phyloP scores from a whole-genome alignment of 1,140 invertebrate genomes.

The Drosophila kanapiae region DNA sequence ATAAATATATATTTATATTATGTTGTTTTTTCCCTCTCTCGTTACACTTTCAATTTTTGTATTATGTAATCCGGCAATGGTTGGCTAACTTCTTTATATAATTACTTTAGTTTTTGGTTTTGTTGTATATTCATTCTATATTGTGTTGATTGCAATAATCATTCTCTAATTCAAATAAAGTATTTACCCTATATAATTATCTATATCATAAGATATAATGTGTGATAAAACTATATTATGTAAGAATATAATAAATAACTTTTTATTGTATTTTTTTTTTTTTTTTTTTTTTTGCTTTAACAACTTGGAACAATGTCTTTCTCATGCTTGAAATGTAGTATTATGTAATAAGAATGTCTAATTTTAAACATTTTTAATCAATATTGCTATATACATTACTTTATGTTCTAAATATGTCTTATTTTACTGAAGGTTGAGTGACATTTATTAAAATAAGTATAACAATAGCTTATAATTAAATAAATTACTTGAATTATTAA shows the following conservation, averaged over 20 bases:
- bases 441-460: not conserved
- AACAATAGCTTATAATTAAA: not conserved
- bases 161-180: slow-evolving; percentile 27
- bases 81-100: slow-evolving; percentile 74
- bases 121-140: slow-evolving; percentile 37
- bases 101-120: slow-evolving; percentile 34
- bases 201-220: slow-evolving; percentile 51
- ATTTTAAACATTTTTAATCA: slow-evolving; percentile 57
- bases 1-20: slow-evolving; percentile 53
- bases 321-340: slow-evolving; percentile 16
- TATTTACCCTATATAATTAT: slow-evolving; percentile 46
- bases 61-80: slow-evolving; percentile 70
- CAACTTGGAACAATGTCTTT: slow-evolving; percentile 66
- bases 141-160: slow-evolving; percentile 56
- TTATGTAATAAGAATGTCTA: slow-evolving; percentile 7
- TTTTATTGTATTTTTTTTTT: slow-evolving; percentile 32
- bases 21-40: no score
- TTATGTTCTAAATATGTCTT: not conserved
- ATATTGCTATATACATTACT: slow-evolving; percentile 48
- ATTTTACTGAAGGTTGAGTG: not conserved
- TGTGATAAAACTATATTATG: slow-evolving; percentile 47
- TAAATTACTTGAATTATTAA: not conserved
- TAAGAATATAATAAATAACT: slow-evolving; percentile 45
- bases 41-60: slow-evolving; percentile 24
- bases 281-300: slow-evolving; percentile 54